These are phyloP conservation scores for Astyanax mexicanus DNA, from an alignment of 2,797 vertebrate species.

Conservation along the genomic window DNA sequence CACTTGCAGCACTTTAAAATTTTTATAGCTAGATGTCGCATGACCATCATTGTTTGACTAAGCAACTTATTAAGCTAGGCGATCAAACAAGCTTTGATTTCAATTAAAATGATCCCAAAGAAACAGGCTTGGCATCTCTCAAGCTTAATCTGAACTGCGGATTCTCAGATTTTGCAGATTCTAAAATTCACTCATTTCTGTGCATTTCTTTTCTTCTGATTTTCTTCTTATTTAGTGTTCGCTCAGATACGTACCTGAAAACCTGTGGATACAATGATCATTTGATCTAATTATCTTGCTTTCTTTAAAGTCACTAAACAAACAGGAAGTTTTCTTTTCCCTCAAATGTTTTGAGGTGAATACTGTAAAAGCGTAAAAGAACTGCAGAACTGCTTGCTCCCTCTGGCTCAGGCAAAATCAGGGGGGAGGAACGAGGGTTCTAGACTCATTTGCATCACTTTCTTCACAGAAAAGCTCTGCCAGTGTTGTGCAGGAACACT, in stretches of 20 bases:
- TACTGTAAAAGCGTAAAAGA: slow-evolving; percentile 83
- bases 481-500: slow-evolving; percentile 65
- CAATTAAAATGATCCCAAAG: slow-evolving; percentile 60
- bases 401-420: slow-evolving; percentile 75
- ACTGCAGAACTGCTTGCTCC: slow-evolving; percentile 60
- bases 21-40: slow-evolving; percentile 76
- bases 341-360: slow-evolving; percentile 84
- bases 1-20: slow-evolving; percentile 83
- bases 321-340: slow-evolving; percentile 78
- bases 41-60: slow-evolving; percentile 77
- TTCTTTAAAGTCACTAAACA: slow-evolving; percentile 77
- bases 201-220: slow-evolving; percentile 30
- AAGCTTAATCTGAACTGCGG: slow-evolving; percentile 6
- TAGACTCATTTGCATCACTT: slow-evolving; percentile 75
- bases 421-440: slow-evolving; percentile 64
- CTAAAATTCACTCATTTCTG: not conserved
- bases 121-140: slow-evolving; percentile 47
- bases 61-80: slow-evolving; percentile 79
- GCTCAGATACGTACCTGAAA: slow-evolving; percentile 82
- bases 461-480: slow-evolving; percentile 71
- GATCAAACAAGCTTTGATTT: slow-evolving; percentile 81
- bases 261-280: slow-evolving; percentile 73
- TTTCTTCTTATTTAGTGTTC: slow-evolving; percentile 59
- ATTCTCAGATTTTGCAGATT: not conserved
- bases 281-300: slow-evolving; percentile 80